A percentile compares a stretch with the other conserved stretches of the same genome.
These are phyloP conservation scores for Rhinogobio ventralis DNA, from an alignment of 2,797 vertebrate genomes.

Conservation along the genomic window DNA sequence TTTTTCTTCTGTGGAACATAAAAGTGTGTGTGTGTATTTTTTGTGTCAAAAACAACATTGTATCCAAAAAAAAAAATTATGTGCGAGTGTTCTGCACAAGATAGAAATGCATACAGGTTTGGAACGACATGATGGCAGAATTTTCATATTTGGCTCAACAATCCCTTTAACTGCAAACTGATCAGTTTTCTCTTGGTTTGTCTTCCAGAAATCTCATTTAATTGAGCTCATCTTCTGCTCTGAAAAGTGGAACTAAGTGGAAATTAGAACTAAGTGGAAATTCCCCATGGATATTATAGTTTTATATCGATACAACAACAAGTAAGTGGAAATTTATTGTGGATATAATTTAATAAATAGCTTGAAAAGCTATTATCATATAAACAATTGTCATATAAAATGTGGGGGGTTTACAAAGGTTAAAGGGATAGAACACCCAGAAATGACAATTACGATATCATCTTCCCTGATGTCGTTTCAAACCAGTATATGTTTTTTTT, in stretches of 20 bases:
- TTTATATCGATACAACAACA: constrained; percentile 9
- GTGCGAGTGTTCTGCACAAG: too few relatives aligned
- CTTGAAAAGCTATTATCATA: background rate
- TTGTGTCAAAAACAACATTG: background rate
- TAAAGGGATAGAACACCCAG: background rate
- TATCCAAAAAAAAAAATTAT: background rate
- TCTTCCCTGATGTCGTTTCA: background rate
- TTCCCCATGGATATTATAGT: background rate
- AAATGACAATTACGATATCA: background rate
- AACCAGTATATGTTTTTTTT: too few relatives aligned
- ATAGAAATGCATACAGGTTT: background rate
- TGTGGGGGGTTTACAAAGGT: background rate
- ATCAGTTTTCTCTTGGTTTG: constrained; percentile 7
- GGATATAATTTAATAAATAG: background rate
- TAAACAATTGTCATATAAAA: background rate
- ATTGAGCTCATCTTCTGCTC: constrained; percentile 4
- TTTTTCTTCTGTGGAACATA: background rate
- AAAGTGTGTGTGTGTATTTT: background rate
- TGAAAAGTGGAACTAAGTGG: constrained; percentile 20
- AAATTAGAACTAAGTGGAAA: constrained; percentile 8
- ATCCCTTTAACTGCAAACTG: background rate
- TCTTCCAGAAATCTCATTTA: constrained; percentile 1
- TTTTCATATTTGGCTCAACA: background rate
- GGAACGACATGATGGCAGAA: background rate
- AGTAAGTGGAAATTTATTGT: background rate